Percentiles rank a stretch among this genome's conserved stretches.
phyloP scores from a whole-genome alignment of 2,113 vertebrate genomes.

The Salvelinus namaycush region DNA sequence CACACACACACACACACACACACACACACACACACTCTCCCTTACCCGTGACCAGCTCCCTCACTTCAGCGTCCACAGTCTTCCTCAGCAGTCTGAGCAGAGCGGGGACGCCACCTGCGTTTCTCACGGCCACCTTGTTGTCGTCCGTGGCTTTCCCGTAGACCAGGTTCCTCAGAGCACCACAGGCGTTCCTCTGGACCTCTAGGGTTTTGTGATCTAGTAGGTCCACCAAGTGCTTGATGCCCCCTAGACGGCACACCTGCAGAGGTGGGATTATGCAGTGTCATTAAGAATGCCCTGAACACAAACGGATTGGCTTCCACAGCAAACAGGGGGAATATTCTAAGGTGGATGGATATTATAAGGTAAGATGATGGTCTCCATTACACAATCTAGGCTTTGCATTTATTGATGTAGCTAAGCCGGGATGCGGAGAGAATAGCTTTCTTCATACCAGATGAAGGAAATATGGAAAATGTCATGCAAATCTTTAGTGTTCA shows the following conservation, averaged over 20 bases:
- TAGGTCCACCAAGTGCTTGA: conserved; percentile 95
- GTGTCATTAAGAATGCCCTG: not conserved
- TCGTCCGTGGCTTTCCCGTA: conserved; percentile 95
- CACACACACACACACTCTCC: not conserved
- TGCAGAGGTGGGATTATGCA: conserved; percentile 47
- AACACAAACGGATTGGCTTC: conserved; percentile 5
- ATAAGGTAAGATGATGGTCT: too few relatives aligned
- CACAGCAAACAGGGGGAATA: not conserved
- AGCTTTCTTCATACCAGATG: conserved; percentile 33
- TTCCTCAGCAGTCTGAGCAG: conserved; percentile 90
- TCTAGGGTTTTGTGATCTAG: conserved; percentile 93
- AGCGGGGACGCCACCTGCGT: conserved; percentile 91
- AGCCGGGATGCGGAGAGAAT: not conserved
- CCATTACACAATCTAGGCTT: not conserved
- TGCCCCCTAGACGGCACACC: conserved; percentile 91
- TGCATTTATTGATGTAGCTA: conserved; percentile 42
- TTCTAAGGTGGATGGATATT: too few relatives aligned
- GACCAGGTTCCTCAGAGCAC: conserved; percentile 92
- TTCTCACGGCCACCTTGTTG: conserved; percentile 94
- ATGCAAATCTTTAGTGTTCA: conserved; percentile 25
- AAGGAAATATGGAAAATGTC: conserved; percentile 31
- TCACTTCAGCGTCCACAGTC: conserved; percentile 89
- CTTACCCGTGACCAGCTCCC: conserved; percentile 94
- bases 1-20: not conserved
- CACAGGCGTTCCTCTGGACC: conserved; percentile 94